Conservation (phyloP, 2,888 invertebrate species). For the Himalopsyche tibetana region DNA sequence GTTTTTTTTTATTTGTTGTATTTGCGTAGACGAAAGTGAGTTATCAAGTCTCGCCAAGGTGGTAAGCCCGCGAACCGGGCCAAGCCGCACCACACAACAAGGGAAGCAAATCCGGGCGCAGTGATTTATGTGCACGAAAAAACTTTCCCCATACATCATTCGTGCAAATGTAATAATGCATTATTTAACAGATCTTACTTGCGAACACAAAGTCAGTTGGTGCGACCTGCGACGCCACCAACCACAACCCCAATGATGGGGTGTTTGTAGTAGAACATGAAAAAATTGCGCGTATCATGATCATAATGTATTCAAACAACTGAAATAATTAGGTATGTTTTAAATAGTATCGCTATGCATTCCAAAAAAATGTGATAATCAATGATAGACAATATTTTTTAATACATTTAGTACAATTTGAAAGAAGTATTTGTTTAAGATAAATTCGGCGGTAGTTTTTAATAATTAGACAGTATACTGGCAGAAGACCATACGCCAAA, state of each 20-base stretch:
- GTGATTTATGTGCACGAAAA: conserved; percentile 61
- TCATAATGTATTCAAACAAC: too few species aligned
- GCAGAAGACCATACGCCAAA: too few species aligned
- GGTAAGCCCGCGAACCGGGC: conserved; percentile 23
- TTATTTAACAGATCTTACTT: conserved; percentile 61
- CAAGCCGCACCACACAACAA: conserved; percentile 37
- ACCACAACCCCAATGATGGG: not conserved
- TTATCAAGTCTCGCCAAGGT: conserved; percentile 6
- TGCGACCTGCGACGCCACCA: not conserved
- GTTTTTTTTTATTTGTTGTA: not conserved
- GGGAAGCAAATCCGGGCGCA: conserved; percentile 43
- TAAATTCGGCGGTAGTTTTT: too few species aligned
- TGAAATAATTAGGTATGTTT: too few species aligned
- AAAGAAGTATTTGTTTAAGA: too few species aligned
- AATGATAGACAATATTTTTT: too few species aligned
- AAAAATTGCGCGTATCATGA: too few species aligned
- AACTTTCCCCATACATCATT: conserved; percentile 62
- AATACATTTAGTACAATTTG: too few species aligned
- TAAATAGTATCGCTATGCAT: too few species aligned
- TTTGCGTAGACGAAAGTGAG: not conserved
- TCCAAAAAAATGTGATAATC: too few species aligned
- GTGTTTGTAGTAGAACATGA: not conserved
- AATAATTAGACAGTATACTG: too few species aligned
- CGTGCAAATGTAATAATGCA: conserved; percentile 62
- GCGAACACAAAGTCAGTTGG: conserved; percentile 13